Conservation (phyloP, 2,113 vertebrate genomes). For the Pelvicachromis taeniatus region DNA sequence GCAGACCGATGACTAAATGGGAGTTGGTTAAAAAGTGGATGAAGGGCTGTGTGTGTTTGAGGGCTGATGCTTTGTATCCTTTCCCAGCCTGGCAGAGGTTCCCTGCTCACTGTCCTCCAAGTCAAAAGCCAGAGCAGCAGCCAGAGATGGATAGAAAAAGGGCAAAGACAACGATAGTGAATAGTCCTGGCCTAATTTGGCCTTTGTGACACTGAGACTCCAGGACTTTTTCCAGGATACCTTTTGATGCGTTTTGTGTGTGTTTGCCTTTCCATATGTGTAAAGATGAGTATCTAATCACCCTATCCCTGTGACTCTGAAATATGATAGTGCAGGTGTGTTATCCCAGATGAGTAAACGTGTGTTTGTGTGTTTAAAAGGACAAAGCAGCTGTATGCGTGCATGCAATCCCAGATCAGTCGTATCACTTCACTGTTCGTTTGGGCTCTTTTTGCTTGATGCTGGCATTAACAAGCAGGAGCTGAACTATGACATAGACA, state of each 20-base stretch:
- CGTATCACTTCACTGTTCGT: background rate
- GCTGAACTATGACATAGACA: conserved; percentile 46
- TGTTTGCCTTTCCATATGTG: background rate
- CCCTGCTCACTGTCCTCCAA: conserved; percentile 6
- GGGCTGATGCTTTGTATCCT: conserved; percentile 36
- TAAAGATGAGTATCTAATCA: conserved; percentile 1
- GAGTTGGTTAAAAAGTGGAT: conserved; percentile 21
- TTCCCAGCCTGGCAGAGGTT: conserved; percentile 42
- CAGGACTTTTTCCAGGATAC: background rate
- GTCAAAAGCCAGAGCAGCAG: conserved; percentile 33
- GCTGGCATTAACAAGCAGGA: conserved; percentile 47
- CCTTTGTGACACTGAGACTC: background rate
- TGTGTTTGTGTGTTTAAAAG: background rate
- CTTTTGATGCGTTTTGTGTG: background rate
- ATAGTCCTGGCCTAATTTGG: conserved; percentile 1
- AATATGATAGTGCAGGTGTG: conserved; percentile 36
- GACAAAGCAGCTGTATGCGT: conserved; percentile 28
- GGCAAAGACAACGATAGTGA: background rate
- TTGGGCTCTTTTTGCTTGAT: background rate
- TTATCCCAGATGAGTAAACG: background rate
- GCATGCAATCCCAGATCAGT: conserved; percentile 31
- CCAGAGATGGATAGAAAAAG: conserved; percentile 17
- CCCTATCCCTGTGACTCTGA: background rate
- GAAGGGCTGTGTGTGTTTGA: conserved; percentile 28
- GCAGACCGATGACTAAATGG: conserved; percentile 28